Evolutionary conservation across 2,113 vertebrate species (phyloP), one percentile per base, ranked within the genome.

Genomic region (Bucco capensis): DNA sequence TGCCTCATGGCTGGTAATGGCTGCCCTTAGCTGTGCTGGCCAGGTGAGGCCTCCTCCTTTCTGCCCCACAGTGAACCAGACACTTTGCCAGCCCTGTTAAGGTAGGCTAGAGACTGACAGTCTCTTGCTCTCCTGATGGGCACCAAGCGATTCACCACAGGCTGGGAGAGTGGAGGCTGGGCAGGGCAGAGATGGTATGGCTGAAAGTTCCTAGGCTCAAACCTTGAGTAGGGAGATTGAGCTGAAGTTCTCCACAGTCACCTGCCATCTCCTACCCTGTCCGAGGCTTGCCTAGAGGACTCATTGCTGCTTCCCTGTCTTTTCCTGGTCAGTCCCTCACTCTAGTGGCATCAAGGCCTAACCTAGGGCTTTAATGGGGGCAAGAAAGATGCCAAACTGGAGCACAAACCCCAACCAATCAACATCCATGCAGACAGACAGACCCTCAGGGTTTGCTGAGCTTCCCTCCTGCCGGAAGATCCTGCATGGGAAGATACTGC

Each of bases 381-480:
- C 3, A 13, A 44, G 30, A 37, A n/a, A 75, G 31, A 12, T 65
- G 30, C 8, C 42, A 83, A 66, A 73, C 25, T 8, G 49, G 47
- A 73, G 35, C 35, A 60, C 12, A 46, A 49, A 58, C 5, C n/a
- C 17, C 53, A 62, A 14, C 7, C 24, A 31, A 47, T 46, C n/a
- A 60, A 6, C 25, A 44, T 8, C 28, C 0, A 0, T 18, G 33
- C 9, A 3, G 14, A 19, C 40, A 54, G 46, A 57, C 22, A 8
- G 22, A 56, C 27, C 42, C 8, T 21, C 12, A 10, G 22, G 25
- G 31, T 40, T 28, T 42, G 15, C 40, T 17, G 12, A 9, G 23
- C 13, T 75, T 61, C 33, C 23, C 40, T 61, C 8, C 19, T 51
- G 10, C 5, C 28, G 28, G 21, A 31, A 69, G 42, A 21, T 50